Evolutionary conservation across 1,140 invertebrate genomes (phyloP).

Genomic region (Rhysida immarginata): DNA sequence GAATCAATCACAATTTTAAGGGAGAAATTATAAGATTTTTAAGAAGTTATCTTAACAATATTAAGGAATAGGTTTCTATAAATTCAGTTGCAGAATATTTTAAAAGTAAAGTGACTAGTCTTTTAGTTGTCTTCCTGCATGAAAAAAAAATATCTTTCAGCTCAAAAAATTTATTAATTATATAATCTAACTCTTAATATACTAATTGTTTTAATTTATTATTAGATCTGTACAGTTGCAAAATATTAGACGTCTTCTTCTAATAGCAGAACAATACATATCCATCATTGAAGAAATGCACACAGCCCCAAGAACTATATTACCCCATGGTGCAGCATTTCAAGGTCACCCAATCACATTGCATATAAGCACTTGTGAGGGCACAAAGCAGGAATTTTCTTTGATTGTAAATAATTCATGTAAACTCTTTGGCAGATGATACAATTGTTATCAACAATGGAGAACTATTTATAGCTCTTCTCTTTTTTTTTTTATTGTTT

Average conservation of each 20-base stretch:
- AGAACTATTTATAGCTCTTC: not conserved
- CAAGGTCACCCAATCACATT: constrained; percentile 33
- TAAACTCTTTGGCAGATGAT: no score
- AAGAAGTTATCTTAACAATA: no score
- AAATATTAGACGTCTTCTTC: constrained; percentile 33
- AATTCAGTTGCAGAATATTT: no score
- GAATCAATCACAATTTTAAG: no score
- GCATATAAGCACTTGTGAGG: constrained; percentile 27
- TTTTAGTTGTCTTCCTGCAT: no score
- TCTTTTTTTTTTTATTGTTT: constrained; percentile 2
- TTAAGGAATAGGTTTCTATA: no score
- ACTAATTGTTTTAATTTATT: not conserved
- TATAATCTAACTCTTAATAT: no score
- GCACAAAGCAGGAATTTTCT: constrained; percentile 30
- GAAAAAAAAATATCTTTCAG: no score
- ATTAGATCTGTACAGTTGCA: constrained; percentile 28
- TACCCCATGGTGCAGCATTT: constrained; percentile 38
- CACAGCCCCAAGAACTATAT: constrained; percentile 29
- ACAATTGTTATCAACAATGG: no score
- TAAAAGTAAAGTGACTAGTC: no score
- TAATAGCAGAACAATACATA: constrained; percentile 36
- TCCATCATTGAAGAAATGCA: constrained; percentile 35
- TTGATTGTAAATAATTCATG: constrained; percentile 29
- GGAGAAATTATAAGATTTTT: no score
- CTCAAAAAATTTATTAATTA: no score